Conservation (phyloP, 2,797 vertebrate species). For the Moxostoma hubbsi region DNA sequence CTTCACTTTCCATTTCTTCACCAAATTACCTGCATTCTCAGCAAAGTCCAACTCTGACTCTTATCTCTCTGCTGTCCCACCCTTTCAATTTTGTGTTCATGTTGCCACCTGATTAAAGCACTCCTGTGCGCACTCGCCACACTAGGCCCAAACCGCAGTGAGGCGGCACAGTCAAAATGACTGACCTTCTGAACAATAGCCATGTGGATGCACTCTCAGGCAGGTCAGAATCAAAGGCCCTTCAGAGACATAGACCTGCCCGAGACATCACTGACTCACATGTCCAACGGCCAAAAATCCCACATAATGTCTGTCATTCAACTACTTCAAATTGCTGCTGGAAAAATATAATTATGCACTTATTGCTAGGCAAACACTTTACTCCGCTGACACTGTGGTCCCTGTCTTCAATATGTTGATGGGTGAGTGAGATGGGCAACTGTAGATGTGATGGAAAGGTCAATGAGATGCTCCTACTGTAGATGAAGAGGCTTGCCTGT, state of each 20-base stretch:
- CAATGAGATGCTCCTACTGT: conserved; percentile 23
- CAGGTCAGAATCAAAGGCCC: conserved; percentile 29
- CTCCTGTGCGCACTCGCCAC: conserved; percentile 3
- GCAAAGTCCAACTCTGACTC: not conserved
- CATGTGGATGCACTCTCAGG: conserved; percentile 1
- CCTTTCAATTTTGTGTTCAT: not conserved
- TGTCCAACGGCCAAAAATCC: conserved; percentile 21
- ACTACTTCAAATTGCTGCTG: conserved; percentile 21
- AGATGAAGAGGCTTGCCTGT: conserved; percentile 11
- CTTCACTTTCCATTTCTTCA: not conserved
- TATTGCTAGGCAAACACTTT: conserved; percentile 47
- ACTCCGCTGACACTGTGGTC: conserved; percentile 11
- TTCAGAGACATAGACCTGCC: conserved; percentile 16
- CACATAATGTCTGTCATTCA: conserved; percentile 41
- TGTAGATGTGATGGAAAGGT: conserved; percentile 41
- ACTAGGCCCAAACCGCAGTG: conserved; percentile 16
- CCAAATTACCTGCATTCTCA: not conserved
- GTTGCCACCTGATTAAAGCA: conserved; percentile 10
- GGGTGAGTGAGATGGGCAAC: not conserved
- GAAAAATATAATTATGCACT: conserved; percentile 44
- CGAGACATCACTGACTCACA: conserved; percentile 13
- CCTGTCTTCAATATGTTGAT: conserved; percentile 11
- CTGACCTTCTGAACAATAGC: conserved; percentile 55
- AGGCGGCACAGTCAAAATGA: conserved; percentile 39
- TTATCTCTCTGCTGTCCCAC: not conserved